Conservation (phyloP, 2,113 vertebrate species). For the Pleuronectes platessa region DNA sequence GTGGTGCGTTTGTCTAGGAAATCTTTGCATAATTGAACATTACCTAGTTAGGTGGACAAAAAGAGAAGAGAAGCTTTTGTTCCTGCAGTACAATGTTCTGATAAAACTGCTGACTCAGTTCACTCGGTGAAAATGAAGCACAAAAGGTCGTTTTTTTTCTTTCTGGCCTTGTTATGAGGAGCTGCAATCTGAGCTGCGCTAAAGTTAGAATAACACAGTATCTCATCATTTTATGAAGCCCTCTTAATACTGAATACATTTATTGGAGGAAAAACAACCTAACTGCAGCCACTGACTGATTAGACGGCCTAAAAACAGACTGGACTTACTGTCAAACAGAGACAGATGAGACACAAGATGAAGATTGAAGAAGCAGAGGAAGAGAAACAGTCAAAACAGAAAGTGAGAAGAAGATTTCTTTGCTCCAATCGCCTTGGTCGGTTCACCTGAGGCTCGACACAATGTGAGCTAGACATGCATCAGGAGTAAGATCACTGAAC, state of each 20-base stretch:
- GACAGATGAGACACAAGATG: not conserved
- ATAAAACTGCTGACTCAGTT: not conserved
- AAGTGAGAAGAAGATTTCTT: slow-evolving; percentile 10
- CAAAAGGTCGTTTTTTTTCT: not conserved
- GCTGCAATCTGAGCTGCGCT: slow-evolving; percentile 1
- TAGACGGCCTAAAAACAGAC: not conserved
- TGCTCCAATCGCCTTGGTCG: not conserved
- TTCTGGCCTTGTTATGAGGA: not conserved
- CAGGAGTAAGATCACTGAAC: slow-evolving; percentile 29
- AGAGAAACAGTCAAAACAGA: slow-evolving; percentile 6
- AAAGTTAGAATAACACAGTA: not conserved
- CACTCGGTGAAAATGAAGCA: no score
- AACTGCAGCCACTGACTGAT: not conserved
- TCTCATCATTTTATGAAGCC: not conserved
- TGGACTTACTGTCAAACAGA: not conserved
- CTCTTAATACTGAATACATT: slow-evolving; percentile 3
- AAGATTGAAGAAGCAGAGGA: slow-evolving; percentile 3
- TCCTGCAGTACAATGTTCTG: not conserved
- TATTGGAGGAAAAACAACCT: not conserved
- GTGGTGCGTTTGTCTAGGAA: not conserved
- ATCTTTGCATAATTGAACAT: not conserved
- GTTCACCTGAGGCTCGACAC: not conserved
- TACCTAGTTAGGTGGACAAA: no score
- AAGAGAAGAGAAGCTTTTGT: not conserved
- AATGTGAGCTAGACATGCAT: slow-evolving; percentile 13